phyloP scores from a whole-genome alignment of 2,888 invertebrate species.

The Caenorhabditis sulstoni region DNA sequence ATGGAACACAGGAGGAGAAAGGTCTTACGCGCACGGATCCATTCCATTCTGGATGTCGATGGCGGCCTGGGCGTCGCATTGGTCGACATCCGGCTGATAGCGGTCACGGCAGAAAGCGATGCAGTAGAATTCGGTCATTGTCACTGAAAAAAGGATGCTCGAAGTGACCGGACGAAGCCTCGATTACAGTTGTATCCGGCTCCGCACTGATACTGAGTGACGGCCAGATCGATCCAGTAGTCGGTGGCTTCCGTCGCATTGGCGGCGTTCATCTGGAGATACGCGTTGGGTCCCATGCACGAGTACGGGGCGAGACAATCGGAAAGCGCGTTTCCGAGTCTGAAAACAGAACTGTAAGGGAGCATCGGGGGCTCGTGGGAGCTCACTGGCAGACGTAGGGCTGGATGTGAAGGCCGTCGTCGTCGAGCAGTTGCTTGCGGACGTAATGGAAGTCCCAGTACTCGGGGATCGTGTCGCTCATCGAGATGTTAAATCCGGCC shows the following conservation, averaged over 20 bases:
- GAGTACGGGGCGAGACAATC: conserved; percentile 53
- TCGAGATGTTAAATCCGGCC: conserved; percentile 61
- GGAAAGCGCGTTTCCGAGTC: conserved; percentile 57
- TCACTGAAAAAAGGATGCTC: conserved; percentile 43
- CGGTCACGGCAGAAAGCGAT: conserved; percentile 61
- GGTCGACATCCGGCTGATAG: conserved; percentile 58
- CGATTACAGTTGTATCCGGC: conserved; percentile 63
- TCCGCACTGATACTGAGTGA: conserved; percentile 64
- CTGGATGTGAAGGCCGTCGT: conserved; percentile 59
- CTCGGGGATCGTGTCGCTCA: conserved; percentile 59
- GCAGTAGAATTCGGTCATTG: conserved; percentile 67
- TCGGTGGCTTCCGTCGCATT: conserved; percentile 64
- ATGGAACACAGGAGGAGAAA: not conserved
- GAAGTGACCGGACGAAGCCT: not conserved
- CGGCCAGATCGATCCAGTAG: conserved; percentile 67
- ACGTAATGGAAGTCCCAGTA: conserved; percentile 63
- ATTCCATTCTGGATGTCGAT: conserved; percentile 50
- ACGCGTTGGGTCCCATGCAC: conserved; percentile 60
- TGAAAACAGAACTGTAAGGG: conserved; percentile 19
- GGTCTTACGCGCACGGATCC: conserved; percentile 47
- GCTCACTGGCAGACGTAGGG: conserved; percentile 65
- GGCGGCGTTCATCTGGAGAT: conserved; percentile 57
- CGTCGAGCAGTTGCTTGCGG: conserved; percentile 53
- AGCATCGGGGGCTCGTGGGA: not conserved
- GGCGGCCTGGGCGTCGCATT: conserved; percentile 47